Conservation (phyloP, 2,113 vertebrate species). For the Tetrax tetrax region DNA sequence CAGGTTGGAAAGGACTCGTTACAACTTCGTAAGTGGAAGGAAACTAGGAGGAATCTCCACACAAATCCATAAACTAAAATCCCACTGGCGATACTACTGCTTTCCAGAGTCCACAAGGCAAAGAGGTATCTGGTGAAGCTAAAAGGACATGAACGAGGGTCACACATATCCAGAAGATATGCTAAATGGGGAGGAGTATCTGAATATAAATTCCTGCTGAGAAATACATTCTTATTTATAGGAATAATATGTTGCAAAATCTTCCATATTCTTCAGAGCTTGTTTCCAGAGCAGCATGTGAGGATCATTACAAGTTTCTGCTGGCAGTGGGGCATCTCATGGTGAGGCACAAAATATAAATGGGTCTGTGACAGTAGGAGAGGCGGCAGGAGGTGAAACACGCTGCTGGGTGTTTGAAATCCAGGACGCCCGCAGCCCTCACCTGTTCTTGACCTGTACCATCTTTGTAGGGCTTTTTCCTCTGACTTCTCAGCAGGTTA, state of each 20-base stretch:
- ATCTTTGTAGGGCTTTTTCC: background rate
- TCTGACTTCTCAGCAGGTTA: background rate
- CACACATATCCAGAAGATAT: background rate
- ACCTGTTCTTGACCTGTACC: background rate
- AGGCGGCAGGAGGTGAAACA: slow-evolving; percentile 17
- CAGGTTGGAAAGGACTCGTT: background rate
- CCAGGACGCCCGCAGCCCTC: background rate
- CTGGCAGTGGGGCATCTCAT: background rate
- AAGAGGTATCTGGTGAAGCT: background rate
- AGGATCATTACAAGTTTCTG: slow-evolving; percentile 27
- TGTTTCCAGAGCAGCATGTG: background rate
- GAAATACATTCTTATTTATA: background rate
- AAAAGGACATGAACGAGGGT: background rate
- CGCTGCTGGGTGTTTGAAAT: background rate
- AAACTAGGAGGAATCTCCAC: background rate
- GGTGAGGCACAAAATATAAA: slow-evolving; percentile 22
- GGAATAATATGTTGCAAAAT: background rate
- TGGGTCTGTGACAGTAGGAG: background rate
- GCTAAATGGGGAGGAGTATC: background rate
- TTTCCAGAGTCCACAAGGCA: background rate
- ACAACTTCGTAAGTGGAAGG: background rate
- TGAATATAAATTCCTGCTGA: background rate
- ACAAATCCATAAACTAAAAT: background rate
- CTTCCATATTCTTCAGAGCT: background rate
- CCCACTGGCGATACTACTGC: background rate